Conservation (phyloP, 2,113 vertebrate species). For the Eublepharis macularius region DNA sequence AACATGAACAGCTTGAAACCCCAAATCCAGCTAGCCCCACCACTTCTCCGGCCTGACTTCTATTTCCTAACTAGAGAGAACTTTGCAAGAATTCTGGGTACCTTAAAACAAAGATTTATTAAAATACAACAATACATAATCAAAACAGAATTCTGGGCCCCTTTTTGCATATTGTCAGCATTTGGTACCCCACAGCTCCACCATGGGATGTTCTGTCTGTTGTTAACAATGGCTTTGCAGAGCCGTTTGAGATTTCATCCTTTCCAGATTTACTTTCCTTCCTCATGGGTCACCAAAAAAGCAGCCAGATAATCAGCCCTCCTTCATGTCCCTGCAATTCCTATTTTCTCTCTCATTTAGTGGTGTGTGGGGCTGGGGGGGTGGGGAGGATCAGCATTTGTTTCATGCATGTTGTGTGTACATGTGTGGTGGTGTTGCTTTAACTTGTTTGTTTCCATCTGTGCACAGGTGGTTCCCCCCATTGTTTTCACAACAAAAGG, state of each 20-base stretch:
- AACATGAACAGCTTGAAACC: too few relatives aligned
- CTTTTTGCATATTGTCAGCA: too few relatives aligned
- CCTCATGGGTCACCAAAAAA: not conserved
- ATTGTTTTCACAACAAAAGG: not conserved
- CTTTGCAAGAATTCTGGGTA: not conserved
- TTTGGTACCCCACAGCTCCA: not conserved
- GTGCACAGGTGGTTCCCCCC: not conserved
- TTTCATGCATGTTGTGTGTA: not conserved
- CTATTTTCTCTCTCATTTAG: not conserved
- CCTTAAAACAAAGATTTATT: too few relatives aligned
- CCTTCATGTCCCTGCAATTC: not conserved
- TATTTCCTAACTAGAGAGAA: not conserved
- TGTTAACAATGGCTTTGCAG: not conserved
- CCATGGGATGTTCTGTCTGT: not conserved
- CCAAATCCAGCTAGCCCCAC: not conserved
- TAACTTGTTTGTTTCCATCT: not conserved
- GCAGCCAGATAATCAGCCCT: too few relatives aligned
- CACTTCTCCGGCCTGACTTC: not conserved
- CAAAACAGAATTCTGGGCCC: too few relatives aligned
- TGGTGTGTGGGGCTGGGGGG: too few relatives aligned
- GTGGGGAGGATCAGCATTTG: not conserved
- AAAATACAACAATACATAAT: too few relatives aligned
- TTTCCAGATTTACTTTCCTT: not conserved
- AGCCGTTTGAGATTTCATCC: not conserved
- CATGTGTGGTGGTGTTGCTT: too few relatives aligned